Evolutionary conservation across 2,113 vertebrate genomes (phyloP).

Genomic region (Tachuris rubrigastra): DNA sequence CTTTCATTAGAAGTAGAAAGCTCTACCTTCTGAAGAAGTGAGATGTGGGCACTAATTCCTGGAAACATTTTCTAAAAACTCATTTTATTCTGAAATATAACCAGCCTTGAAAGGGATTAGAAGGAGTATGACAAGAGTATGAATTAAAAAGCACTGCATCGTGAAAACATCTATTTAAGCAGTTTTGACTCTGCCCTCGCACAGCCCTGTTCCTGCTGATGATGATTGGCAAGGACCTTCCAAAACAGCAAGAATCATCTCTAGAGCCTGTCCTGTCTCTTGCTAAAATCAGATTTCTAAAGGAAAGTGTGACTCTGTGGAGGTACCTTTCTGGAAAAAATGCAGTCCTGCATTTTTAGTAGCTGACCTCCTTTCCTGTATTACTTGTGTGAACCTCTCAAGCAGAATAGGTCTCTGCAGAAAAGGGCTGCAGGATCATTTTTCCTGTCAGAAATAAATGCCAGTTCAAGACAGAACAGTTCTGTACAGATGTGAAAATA

Average conservation of each 20-base stretch:
- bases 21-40: background rate
- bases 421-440: background rate
- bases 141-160: background rate
- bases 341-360: background rate
- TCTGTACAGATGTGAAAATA: background rate
- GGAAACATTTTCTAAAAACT: constrained; percentile 2
- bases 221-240: background rate
- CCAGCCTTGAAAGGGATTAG: background rate
- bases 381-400: background rate
- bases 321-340: background rate
- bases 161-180: background rate
- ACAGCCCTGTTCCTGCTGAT: background rate
- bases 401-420: background rate
- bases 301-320: background rate
- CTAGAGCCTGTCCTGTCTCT: background rate
- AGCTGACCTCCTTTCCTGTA: background rate
- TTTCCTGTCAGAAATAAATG: background rate
- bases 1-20: constrained; percentile 1
- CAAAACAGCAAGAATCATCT: background rate
- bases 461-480: background rate
- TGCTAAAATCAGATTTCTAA: background rate
- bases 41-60: background rate
- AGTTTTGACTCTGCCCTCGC: background rate
- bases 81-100: background rate
- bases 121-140: background rate